Base-by-base conservation (phyloP, 1,140 invertebrate genomes). In the Drosophila malerkotliana region DNA sequence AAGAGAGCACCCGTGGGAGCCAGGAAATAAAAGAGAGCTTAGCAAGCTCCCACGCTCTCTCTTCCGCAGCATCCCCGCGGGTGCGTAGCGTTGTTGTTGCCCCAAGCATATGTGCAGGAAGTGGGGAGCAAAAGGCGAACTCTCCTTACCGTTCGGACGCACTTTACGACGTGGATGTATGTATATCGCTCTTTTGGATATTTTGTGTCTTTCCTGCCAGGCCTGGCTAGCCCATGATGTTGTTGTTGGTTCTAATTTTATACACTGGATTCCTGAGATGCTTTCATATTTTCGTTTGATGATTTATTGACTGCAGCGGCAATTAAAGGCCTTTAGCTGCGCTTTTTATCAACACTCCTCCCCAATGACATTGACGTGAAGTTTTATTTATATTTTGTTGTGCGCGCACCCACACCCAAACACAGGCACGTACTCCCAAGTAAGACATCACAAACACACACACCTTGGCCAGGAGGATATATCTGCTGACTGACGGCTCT, bases 201-300 rank as follows among this genome's bases (percentile, higher is more conserved):
- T 85, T 85, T 81, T 85, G 81, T 85, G 63, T 79, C 69, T 79
- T 77, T 75, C 73, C 73, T 83, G 72, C 58, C 63, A 76, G 39
- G 14, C 6, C 12, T 41, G n/a, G 41, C 15, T 44, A 14, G 34
- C 10, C 34, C 4, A 15, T 9, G 44, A 3, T 30, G 58, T 51
- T 63, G 47, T 67, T 44, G 63, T 41, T 76, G 79, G 56, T 88
- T 87, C 83, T 87, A 87, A 87, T 87, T 87, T 87, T 87, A 87
- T 68, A 56, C 72, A 73, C 62, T 49, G 61, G 78, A 88, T 88
- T 87, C 83, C 84, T 73, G 72, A 89, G 79, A 87, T 87, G 49
- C 79, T 88, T 87, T 88, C 83, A 87, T 87, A 88, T 83, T 83
- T 82, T 79, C 75, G 84, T 87, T 87, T 89, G 83, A 87, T 87